A percentile compares a stretch with the other conserved stretches of the same genome.
phyloP scores from a whole-genome alignment of 2,113 vertebrate species.

The Pagrus major region DNA sequence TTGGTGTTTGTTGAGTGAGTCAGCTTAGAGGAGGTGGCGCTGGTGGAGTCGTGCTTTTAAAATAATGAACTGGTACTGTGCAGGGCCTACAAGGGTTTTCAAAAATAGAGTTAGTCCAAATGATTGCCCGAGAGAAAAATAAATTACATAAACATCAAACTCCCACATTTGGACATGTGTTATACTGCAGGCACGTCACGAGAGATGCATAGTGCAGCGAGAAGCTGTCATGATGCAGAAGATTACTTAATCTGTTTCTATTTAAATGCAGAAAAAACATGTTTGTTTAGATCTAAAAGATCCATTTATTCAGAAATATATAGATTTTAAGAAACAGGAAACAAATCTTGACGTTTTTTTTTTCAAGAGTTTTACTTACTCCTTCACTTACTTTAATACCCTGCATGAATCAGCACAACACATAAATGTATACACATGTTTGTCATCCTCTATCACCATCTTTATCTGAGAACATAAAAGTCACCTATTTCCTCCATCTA shows the following conservation, averaged over 20 bases:
- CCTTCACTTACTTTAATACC: neutral
- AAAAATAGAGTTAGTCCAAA: slow-evolving; percentile 40
- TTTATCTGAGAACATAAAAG: neutral
- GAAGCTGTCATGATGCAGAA: slow-evolving; percentile 8
- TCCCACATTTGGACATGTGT: slow-evolving; percentile 50
- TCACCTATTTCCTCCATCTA: neutral
- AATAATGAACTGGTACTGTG: slow-evolving; percentile 54
- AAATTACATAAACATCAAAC: slow-evolving; percentile 55
- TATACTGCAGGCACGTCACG: slow-evolving; percentile 21
- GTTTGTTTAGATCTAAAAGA: neutral
- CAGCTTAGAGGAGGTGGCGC: slow-evolving; percentile 69
- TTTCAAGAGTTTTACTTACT: neutral
- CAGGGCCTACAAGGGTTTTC: slow-evolving; percentile 33
- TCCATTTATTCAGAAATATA: neutral
- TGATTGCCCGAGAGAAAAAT: slow-evolving; percentile 32
- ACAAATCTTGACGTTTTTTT: too few relatives aligned
- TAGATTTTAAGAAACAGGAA: neutral
- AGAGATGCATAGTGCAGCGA: neutral
- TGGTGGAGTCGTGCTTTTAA: slow-evolving; percentile 69
- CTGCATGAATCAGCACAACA: neutral
- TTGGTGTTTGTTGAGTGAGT: slow-evolving; percentile 69
- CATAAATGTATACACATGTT: neutral
- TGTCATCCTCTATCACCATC: neutral
- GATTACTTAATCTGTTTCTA: too few relatives aligned
- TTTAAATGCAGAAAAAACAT: neutral